A percentile compares a stretch with the other conserved stretches of the same genome.
Conservation (phyloP, 1,140 invertebrate species). For the Amphibalanus amphitrite region DNA sequence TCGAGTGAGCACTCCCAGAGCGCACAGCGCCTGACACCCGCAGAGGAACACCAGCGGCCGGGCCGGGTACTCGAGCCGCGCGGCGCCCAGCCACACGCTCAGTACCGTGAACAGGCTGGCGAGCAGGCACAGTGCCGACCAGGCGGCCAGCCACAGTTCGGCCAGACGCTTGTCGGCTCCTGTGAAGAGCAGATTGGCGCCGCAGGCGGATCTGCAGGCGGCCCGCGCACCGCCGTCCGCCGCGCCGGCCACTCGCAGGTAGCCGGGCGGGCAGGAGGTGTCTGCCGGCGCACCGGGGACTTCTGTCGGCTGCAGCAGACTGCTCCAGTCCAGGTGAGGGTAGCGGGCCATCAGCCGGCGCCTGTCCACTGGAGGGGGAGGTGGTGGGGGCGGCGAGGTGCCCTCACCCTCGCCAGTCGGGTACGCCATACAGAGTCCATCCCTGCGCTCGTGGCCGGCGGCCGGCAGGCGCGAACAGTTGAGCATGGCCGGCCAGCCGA, state of each 20-base stretch:
- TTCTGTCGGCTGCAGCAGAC: background rate
- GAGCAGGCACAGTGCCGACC: constrained; percentile 33
- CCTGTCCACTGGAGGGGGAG: background rate
- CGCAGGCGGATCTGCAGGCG: too few species aligned
- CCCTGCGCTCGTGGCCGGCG: constrained; percentile 18
- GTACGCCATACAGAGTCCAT: background rate
- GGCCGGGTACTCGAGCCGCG: constrained; percentile 83
- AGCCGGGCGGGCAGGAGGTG: too few species aligned
- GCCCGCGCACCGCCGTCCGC: too few species aligned
- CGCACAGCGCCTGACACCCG: constrained; percentile 87
- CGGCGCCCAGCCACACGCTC: constrained; percentile 40
- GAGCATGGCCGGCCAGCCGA: constrained; percentile 28
- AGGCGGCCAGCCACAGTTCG: constrained; percentile 25
- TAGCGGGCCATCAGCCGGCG: too few species aligned
- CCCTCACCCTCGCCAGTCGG: constrained; percentile 44
- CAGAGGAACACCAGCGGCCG: constrained; percentile 92
- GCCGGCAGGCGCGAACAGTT: constrained; percentile 24
- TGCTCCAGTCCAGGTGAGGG: too few species aligned
- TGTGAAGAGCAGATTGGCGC: too few species aligned
- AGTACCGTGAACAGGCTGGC: constrained; percentile 35
- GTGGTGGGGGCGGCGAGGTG: constrained; percentile 19
- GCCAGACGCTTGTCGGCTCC: too few species aligned
- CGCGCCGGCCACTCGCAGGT: too few species aligned
- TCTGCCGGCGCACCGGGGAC: too few species aligned
- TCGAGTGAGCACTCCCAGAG: constrained; percentile 34